These are phyloP conservation scores for Ceratotherium simum DNA, from an alignment of 2,113 vertebrate genomes.

Conservation along the genomic window DNA sequence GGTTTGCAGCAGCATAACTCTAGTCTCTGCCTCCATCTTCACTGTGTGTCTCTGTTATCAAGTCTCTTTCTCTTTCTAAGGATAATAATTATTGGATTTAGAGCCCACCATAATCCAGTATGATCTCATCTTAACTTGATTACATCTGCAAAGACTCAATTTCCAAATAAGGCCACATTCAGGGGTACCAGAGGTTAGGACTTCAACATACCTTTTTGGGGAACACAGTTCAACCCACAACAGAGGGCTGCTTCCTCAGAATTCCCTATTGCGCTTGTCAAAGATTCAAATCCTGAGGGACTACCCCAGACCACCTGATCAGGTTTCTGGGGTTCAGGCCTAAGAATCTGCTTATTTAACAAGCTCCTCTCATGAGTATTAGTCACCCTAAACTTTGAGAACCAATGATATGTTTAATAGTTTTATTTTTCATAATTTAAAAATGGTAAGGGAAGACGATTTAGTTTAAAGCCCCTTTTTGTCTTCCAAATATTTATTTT, in stretches of 20 bases:
- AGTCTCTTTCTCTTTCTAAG: neutral
- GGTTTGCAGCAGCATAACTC: neutral
- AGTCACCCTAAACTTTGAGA: neutral
- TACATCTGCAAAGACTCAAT: neutral
- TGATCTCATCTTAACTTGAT: neutral
- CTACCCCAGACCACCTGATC: neutral
- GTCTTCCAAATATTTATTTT: constrained; percentile 30
- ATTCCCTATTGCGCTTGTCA: neutral
- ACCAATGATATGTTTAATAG: neutral
- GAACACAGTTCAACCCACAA: neutral
- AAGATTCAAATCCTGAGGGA: neutral
- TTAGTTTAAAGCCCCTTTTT: neutral
- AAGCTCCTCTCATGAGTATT: neutral
- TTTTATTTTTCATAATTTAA: constrained; percentile 15
- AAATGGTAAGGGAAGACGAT: neutral
- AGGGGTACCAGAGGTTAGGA: neutral
- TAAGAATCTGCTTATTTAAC: neutral
- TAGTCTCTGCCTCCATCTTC: neutral
- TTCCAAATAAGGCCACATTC: neutral
- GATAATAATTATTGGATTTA: neutral
- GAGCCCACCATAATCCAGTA: neutral
- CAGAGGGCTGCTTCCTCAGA: neutral
- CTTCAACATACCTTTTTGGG: neutral
- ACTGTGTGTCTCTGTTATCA: neutral
- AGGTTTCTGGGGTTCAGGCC: neutral